Conservation (phyloP, 1,140 invertebrate species). For the Halyomorpha halys region DNA sequence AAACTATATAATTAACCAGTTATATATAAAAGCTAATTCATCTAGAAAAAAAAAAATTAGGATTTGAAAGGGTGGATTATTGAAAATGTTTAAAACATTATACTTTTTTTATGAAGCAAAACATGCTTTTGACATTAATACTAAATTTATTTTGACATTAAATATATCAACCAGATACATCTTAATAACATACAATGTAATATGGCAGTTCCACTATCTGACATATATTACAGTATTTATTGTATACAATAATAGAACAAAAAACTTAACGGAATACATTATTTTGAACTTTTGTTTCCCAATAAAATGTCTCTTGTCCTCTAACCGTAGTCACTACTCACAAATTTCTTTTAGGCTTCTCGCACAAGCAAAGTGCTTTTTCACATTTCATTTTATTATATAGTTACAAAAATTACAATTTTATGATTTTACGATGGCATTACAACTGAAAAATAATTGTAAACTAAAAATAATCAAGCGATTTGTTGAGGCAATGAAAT, state of each 20-base stretch:
- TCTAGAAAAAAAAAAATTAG: not conserved
- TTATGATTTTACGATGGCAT: no score
- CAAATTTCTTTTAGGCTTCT: no score
- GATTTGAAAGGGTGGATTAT: no score
- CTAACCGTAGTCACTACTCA: no score
- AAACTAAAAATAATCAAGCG: no score
- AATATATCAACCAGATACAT: conserved; percentile 26
- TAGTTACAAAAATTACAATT: no score
- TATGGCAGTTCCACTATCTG: conserved; percentile 24
- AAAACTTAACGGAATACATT: conserved; percentile 11
- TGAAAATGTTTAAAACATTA: not conserved
- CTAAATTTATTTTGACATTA: conserved; percentile 28
- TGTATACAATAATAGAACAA: conserved; percentile 23
- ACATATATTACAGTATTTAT: conserved; percentile 23
- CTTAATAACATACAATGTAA: conserved; percentile 22
- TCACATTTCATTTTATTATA: no score
- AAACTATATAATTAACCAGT: not conserved
- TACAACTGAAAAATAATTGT: no score
- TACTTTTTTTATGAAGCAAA: conserved; percentile 4
- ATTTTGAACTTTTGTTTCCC: conserved; percentile 3
- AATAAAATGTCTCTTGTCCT: no score
- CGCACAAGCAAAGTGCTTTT: no score
- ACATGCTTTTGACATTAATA: conserved; percentile 24
- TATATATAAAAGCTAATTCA: no score
- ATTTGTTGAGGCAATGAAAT: no score